These are phyloP conservation scores for Caradrina kadenii DNA, from an alignment of 2,888 invertebrate genomes.

Conservation along the genomic window DNA sequence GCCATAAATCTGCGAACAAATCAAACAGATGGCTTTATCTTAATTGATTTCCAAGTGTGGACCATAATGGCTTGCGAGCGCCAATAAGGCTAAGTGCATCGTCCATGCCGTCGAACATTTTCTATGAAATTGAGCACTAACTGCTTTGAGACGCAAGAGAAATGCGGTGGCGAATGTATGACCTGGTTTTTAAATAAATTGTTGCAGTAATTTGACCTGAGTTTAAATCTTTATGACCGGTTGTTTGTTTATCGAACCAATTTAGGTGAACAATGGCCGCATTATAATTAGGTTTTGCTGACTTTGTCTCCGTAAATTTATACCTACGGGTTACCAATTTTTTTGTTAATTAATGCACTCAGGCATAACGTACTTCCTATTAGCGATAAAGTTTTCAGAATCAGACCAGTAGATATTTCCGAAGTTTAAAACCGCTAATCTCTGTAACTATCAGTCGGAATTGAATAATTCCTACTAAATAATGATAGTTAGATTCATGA, in stretches of 20 bases:
- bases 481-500: too few relatives aligned
- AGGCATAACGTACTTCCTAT: too few relatives aligned
- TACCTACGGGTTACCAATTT: too few relatives aligned
- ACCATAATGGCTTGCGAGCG: constrained; percentile 31
- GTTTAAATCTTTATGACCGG: constrained; percentile 11
- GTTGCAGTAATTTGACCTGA: constrained; percentile 24
- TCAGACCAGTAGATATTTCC: too few relatives aligned
- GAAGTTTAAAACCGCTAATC: too few relatives aligned
- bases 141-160: constrained; percentile 2
- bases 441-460: too few relatives aligned
- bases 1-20: constrained; percentile 13
- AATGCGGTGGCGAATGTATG: constrained; percentile 3
- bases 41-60: constrained; percentile 58
- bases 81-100: constrained; percentile 58
- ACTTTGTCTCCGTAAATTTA: too few relatives aligned
- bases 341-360: too few relatives aligned
- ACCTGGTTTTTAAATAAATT: constrained; percentile 26
- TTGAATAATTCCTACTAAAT: too few relatives aligned
- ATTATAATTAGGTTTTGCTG: neutral
- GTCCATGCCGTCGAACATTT: constrained; percentile 23
- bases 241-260: constrained; percentile 1
- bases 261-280: neutral
- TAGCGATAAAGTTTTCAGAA: too few relatives aligned
- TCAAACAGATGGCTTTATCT: constrained; percentile 41
- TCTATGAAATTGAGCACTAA: constrained; percentile 43